Percentiles rank a stretch among this genome's conserved stretches.
Evolutionary conservation across 64 coral and sea anemone genomes (phyloP).

Genomic region (Trachythela sp.): DNA sequence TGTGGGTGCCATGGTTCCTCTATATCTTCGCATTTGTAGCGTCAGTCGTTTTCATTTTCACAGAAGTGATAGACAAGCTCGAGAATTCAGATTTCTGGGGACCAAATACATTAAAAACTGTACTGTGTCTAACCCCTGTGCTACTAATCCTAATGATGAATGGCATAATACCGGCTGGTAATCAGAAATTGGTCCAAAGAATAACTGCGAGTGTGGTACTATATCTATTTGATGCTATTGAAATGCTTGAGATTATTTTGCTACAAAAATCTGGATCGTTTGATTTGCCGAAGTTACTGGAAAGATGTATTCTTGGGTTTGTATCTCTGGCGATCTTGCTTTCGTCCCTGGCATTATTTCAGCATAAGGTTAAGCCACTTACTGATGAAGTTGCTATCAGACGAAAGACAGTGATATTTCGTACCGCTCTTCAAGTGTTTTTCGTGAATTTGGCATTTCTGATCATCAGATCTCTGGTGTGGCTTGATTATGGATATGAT

Average conservation of each 20-base stretch:
- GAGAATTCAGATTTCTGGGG: no score
- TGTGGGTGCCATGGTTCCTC: no score
- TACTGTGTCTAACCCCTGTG: no score
- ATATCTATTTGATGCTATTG: no score
- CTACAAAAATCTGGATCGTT: background rate
- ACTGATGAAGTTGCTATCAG: background rate
- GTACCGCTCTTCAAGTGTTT: background rate
- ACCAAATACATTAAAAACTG: no score
- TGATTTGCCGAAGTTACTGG: background rate
- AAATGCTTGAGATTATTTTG: background rate
- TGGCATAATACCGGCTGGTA: no score
- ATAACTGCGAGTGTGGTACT: no score
- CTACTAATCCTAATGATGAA: no score
- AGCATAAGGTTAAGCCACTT: background rate
- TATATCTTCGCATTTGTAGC: no score
- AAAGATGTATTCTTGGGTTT: background rate
- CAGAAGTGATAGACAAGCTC: no score
- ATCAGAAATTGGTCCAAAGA: no score
- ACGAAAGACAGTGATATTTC: background rate
- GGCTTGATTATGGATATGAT: background rate
- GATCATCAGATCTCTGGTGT: background rate
- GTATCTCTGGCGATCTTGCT: background rate
- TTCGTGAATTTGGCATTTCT: background rate
- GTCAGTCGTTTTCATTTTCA: no score
- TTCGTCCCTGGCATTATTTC: background rate